Evolutionary conservation across 2,113 vertebrate genomes (phyloP).

Genomic region (Turnix velox): DNA sequence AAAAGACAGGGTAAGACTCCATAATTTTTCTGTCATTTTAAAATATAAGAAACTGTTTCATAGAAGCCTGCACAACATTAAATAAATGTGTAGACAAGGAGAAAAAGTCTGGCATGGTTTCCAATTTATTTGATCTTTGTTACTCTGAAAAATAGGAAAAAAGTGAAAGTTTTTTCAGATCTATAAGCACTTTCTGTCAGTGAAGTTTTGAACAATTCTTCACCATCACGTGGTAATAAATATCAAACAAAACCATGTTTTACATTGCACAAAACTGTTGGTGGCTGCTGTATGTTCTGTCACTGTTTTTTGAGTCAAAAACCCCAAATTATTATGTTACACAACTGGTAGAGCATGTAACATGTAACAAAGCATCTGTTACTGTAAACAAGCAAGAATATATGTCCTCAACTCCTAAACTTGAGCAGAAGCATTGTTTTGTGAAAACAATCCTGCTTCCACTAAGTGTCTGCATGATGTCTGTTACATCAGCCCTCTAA

Average conservation of each 20-base stretch:
- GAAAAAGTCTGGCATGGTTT: neutral
- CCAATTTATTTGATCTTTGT: neutral
- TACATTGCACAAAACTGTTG: neutral
- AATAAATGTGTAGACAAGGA: neutral
- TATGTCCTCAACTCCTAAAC: neutral
- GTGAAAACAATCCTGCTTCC: neutral
- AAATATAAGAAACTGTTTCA: neutral
- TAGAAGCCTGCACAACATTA: neutral
- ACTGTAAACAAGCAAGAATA: neutral
- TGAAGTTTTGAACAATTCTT: neutral
- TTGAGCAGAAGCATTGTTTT: neutral
- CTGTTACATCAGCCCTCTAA: neutral
- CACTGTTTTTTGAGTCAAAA: neutral
- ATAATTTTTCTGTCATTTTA: neutral
- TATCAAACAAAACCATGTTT: neutral
- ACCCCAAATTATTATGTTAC: neutral
- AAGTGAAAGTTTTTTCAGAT: neutral
- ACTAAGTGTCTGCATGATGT: neutral
- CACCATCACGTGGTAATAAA: neutral
- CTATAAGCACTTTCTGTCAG: neutral
- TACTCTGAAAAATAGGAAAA: neutral
- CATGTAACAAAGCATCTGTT: neutral
- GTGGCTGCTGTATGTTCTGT: neutral
- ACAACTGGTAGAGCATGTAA: neutral
- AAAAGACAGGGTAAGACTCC: neutral